These are phyloP conservation scores for Stercorarius parasiticus DNA, from an alignment of 2,113 vertebrate genomes.

Conservation along the genomic window DNA sequence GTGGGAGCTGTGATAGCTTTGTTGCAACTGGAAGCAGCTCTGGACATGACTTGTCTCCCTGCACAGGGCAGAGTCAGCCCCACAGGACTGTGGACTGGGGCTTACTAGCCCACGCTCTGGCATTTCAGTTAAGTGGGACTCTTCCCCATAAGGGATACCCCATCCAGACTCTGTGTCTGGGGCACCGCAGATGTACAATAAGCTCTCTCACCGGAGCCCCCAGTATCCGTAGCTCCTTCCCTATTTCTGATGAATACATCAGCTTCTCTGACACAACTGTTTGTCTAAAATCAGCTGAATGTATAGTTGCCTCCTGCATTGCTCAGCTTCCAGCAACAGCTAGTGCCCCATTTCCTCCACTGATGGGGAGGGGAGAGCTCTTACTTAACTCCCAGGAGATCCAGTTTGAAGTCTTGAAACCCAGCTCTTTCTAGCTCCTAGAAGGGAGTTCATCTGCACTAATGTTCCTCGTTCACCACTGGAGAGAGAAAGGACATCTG, in stretches of 20 bases:
- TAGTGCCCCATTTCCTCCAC: not conserved
- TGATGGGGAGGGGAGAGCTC: not conserved
- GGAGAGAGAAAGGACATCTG: not conserved
- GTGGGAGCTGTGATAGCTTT: not conserved
- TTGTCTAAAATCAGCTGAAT: not conserved
- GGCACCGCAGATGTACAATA: not conserved
- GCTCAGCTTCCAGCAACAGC: not conserved
- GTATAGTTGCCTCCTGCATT: not conserved
- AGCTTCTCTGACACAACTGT: not conserved
- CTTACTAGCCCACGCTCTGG: not conserved
- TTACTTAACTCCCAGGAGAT: not conserved
- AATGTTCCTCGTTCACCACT: not conserved
- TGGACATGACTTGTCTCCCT: not conserved
- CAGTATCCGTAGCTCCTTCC: not conserved
- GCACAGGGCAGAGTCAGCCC: not conserved
- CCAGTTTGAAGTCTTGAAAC: not conserved
- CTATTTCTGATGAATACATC: not conserved
- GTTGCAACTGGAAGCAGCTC: not conserved
- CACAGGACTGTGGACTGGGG: not conserved
- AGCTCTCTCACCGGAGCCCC: not conserved
- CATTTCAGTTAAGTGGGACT: not conserved
- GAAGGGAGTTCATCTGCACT: not conserved
- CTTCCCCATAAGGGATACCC: not conserved
- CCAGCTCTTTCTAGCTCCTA: not conserved
- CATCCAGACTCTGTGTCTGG: not conserved